Conservation (phyloP, 2,797 vertebrate species). For the Thamnophis elegans region DNA sequence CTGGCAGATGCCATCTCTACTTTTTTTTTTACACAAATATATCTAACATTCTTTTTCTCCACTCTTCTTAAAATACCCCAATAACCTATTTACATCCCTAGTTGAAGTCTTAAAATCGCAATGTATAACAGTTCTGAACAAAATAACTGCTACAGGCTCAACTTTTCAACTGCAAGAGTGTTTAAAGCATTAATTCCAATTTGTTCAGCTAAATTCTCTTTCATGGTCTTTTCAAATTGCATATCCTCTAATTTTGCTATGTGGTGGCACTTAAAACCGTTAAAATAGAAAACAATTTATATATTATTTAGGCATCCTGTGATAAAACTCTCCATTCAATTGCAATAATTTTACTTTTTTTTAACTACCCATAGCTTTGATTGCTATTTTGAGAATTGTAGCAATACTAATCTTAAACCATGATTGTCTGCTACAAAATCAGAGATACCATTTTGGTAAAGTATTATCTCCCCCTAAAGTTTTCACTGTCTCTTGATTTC, state of each 20-base stretch:
- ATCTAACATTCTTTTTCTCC: background rate
- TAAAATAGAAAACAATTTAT: background rate
- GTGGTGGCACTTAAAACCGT: slow-evolving; percentile 44
- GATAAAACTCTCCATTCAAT: slow-evolving; percentile 42
- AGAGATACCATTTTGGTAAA: slow-evolving; percentile 49
- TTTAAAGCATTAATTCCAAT: slow-evolving; percentile 37
- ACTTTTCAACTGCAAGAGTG: slow-evolving; percentile 40
- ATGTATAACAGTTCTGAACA: slow-evolving; percentile 22
- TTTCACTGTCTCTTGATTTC: slow-evolving; percentile 45
- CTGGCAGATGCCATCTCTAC: background rate
- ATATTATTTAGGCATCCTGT: slow-evolving; percentile 35
- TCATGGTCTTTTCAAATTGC: slow-evolving; percentile 48
- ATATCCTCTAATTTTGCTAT: slow-evolving; percentile 47
- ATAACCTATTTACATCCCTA: background rate
- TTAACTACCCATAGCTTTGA: background rate
- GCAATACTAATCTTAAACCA: slow-evolving; percentile 14
- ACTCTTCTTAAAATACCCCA: background rate
- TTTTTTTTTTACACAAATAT: background rate
- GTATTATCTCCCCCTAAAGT: slow-evolving; percentile 36
- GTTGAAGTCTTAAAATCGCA: background rate
- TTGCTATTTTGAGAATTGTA: slow-evolving; percentile 26
- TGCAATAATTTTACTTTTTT: slow-evolving; percentile 49
- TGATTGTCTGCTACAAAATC: background rate
- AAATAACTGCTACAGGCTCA: slow-evolving; percentile 19
- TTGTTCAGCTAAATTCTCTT: slow-evolving; percentile 40